Evolutionary conservation across 2,888 invertebrate genomes (phyloP).

Genomic region (Lissocephala sabroskyi): DNA sequence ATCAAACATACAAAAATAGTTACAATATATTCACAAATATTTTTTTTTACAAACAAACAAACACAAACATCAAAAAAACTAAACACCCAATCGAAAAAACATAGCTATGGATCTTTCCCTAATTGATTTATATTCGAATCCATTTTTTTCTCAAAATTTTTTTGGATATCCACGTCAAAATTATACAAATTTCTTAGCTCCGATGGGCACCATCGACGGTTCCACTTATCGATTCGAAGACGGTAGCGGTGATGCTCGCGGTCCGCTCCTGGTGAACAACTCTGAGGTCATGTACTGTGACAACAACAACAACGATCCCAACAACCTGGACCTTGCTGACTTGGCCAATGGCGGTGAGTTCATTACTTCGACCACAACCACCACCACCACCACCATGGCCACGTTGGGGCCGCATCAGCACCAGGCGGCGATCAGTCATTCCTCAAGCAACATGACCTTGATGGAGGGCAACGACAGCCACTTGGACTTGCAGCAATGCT

Average conservation of each 20-base stretch:
- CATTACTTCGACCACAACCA: no score
- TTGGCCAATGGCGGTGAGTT: no score
- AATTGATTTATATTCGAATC: conserved; percentile 33
- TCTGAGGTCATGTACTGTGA: neutral
- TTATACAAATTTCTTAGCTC: neutral
- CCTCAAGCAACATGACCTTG: neutral
- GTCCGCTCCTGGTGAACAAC: conserved; percentile 23
- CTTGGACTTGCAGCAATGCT: no score
- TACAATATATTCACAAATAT: no score
- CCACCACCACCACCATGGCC: no score
- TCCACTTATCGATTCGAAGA: conserved; percentile 33
- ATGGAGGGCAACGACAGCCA: neutral
- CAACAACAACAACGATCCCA: no score
- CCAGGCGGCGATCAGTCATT: no score
- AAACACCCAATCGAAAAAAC: no score
- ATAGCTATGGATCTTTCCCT: conserved; percentile 37
- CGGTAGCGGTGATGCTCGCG: conserved; percentile 43
- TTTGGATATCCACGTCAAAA: conserved; percentile 21
- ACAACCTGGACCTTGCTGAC: no score
- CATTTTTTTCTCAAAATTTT: conserved; percentile 38
- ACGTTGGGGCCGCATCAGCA: neutral
- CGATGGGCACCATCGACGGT: conserved; percentile 1
- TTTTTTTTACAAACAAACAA: conserved; percentile 18
- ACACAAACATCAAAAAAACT: no score
- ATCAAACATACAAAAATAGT: neutral